Evolutionary conservation across 2,113 vertebrate species (phyloP).

Genomic region (Antennarius striatus): DNA sequence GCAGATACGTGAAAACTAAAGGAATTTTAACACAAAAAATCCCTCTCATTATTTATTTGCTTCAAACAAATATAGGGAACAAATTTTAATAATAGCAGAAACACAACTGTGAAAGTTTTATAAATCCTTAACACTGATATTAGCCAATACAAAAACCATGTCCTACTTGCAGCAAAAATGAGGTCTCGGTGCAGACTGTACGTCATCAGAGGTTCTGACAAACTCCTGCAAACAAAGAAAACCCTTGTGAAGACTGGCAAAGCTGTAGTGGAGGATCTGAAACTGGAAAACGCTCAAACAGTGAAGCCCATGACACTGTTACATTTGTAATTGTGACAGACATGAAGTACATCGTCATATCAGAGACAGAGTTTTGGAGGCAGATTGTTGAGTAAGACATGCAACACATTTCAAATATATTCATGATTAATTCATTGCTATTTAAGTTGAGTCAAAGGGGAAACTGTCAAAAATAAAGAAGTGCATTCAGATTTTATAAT

Average conservation of each 20-base stretch:
- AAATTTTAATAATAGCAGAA: not conserved
- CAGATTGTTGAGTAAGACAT: too few relatives aligned
- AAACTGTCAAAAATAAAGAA: not conserved
- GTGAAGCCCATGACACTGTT: too few relatives aligned
- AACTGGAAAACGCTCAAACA: constrained; percentile 15
- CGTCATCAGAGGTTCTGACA: constrained; percentile 96
- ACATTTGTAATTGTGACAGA: too few relatives aligned
- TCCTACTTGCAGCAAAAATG: constrained; percentile 95
- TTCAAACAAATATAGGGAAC: not conserved
- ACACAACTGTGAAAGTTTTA: not conserved
- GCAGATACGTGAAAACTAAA: too few relatives aligned
- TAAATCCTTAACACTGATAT: too few relatives aligned
- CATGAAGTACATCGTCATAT: too few relatives aligned
- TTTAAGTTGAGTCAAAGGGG: too few relatives aligned
- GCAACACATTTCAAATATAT: too few relatives aligned
- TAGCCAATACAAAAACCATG: not conserved
- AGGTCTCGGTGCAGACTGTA: constrained; percentile 92
- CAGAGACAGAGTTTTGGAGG: too few relatives aligned
- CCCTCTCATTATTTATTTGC: not conserved
- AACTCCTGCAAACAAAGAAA: constrained; percentile 80
- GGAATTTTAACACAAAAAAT: too few relatives aligned
- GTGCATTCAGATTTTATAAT: not conserved
- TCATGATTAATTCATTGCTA: not conserved
- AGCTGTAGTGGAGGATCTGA: not conserved
- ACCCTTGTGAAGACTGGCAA: constrained; percentile 18